A percentile compares a stretch with the other conserved stretches of the same genome.
phyloP scores from a whole-genome alignment of 2,113 vertebrate species.

The Tetrax tetrax region DNA sequence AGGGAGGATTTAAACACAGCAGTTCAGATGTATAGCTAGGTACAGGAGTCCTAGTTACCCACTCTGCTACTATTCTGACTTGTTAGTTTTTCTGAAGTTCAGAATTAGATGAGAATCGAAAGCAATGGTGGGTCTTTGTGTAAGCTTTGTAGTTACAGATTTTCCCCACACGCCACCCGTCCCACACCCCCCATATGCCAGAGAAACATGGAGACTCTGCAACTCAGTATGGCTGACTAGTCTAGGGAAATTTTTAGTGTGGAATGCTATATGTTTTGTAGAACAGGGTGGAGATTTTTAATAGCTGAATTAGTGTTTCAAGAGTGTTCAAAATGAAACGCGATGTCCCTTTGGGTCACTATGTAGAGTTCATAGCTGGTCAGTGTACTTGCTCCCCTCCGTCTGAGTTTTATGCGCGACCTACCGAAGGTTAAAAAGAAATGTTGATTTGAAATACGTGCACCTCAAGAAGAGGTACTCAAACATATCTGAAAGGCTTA shows the following conservation, averaged over 20 bases:
- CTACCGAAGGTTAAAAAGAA: not conserved
- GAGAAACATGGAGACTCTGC: not conserved
- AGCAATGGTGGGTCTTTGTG: not conserved
- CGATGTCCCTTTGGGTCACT: not conserved
- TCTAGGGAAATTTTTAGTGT: not conserved
- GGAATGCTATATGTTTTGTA: not conserved
- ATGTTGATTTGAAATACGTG: not conserved
- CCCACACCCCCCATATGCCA: not conserved
- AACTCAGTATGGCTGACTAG: not conserved
- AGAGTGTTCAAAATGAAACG: not conserved
- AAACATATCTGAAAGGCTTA: not conserved
- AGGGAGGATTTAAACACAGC: not conserved
- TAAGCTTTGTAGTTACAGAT: accelerated
- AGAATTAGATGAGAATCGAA: not conserved
- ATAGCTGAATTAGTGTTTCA: not conserved
- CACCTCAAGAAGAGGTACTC: not conserved
- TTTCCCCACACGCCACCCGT: not conserved
- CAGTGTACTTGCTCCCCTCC: not conserved
- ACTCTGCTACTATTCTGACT: not conserved
- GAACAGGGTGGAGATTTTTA: not conserved
- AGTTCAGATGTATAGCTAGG: not conserved
- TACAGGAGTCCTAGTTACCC: not conserved
- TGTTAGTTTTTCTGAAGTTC: not conserved
- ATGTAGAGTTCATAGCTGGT: not conserved
- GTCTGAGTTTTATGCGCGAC: not conserved